Conservation (phyloP, 2,888 invertebrate species). For the Lepidochitona cinerea region DNA sequence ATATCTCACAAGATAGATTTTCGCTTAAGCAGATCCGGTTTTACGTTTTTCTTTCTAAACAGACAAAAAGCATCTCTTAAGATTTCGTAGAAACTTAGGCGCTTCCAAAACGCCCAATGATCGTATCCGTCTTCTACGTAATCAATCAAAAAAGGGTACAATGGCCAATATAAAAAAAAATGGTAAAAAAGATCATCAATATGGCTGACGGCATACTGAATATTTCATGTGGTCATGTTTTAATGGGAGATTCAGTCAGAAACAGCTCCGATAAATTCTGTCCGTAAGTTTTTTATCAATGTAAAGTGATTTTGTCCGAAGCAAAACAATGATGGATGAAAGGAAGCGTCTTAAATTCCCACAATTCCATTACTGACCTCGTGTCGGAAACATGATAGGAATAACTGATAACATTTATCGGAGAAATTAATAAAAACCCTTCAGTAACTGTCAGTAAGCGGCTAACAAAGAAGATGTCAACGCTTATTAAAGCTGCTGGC, state of each 20-base stretch:
- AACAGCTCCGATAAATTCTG: neutral
- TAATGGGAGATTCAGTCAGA: neutral
- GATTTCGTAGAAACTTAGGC: no score
- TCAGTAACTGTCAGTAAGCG: no score
- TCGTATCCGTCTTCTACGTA: no score
- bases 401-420: neutral
- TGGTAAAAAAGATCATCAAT: neutral
- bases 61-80: no score
- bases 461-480: neutral
- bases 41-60: no score
- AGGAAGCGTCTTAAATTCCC: neutral
- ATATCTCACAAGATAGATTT: no score
- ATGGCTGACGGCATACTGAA: conserved; percentile 3
- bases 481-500: no score
- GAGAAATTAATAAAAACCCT: neutral
- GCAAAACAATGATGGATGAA: neutral
- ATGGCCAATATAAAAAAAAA: conserved; percentile 1
- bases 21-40: no score
- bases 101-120: no score
- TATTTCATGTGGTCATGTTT: neutral
- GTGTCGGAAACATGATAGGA: neutral
- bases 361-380: neutral
- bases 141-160: no score
- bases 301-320: neutral
- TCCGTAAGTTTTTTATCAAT: neutral